Percentiles rank a stretch among this genome's conserved stretches.
These are phyloP conservation scores for Enteromius fasciolatus DNA, from an alignment of 2,797 vertebrate genomes.

Conservation along the genomic window DNA sequence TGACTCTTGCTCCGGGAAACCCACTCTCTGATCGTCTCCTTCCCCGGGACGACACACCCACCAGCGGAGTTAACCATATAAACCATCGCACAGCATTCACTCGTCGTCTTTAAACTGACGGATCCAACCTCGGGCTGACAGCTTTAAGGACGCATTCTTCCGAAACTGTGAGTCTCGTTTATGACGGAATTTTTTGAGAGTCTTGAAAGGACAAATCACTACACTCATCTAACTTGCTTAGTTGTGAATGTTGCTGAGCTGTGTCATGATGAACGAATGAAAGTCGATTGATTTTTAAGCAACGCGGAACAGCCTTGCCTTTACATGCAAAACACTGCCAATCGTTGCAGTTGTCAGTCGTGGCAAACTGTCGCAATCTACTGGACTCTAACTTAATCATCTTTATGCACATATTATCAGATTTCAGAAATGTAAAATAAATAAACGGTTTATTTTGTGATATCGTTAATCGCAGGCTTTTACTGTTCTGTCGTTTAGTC, in stretches of 20 bases:
- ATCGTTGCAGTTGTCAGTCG: background rate
- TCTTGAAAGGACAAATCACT: background rate
- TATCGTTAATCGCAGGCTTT: background rate
- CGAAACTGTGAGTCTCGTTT: constrained; percentile 25
- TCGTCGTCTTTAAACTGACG: background rate
- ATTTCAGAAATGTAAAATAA: no score
- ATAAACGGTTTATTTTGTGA: background rate
- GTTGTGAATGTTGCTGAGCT: background rate
- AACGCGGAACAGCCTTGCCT: background rate
- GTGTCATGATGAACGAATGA: background rate
- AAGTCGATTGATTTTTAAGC: background rate
- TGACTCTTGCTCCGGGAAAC: constrained; percentile 20
- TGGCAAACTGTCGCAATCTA: no score
- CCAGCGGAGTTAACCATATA: background rate
- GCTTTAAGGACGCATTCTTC: background rate
- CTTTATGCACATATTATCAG: background rate
- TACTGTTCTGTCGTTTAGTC: background rate
- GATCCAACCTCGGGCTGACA: background rate
- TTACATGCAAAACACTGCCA: background rate
- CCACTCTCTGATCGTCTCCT: background rate
- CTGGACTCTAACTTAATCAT: background rate
- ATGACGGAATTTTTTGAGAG: background rate
- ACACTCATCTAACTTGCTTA: background rate
- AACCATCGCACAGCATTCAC: background rate
- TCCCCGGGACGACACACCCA: background rate